Base-by-base conservation (phyloP, 2,888 invertebrate genomes). In the Chrysotoxum bicinctum region DNA sequence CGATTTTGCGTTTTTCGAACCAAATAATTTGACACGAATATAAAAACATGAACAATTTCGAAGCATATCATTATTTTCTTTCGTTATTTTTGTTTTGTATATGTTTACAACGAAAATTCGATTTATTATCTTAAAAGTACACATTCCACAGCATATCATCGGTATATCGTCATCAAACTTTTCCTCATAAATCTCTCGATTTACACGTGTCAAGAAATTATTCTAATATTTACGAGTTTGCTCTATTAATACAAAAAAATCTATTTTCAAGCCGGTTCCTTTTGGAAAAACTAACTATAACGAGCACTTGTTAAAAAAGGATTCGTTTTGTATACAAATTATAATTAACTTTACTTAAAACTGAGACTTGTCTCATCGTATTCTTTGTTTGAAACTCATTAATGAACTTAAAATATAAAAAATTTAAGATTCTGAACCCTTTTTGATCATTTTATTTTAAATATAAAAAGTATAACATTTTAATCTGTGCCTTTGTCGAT, bases 31-130 rank as follows among this genome's bases (percentile, higher is more conserved):
- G 37, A 73, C 14, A 82, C 73, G 54, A 78, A 72, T 19, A 12
- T 23, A 10, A 50, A 68, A 60, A 72, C 2, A 16, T 19, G 10
- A 19, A 12, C 32, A 12, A 1, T 30, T 56, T 40, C 40, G 40
- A n/a, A 48, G 60, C 82, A 82, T 82, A 77, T 82, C 66, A 77
- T 19, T 21, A 16, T 21, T 72, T 21, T 56, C 37, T 40, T n/a
- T n/a, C 7, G 40, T 26, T 26, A n/a, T n/a, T 40, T 56, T 54
- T 19, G n/a, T n/a, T 40, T 43, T 45, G 8, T 32, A 30, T 32
- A 6, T 56, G 56, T 19, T 12, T 19, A 32, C 10, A 23, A 16
- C 37, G 14, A 62, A 45, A 43, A 64, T n/a, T 30, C 19, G 45
- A 32, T 45, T 64, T 45, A 64, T 19, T 19, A 64, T 9, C 12